A percentile compares a stretch with the other conserved stretches of the same genome.
These are phyloP conservation scores for Callospermophilus lateralis DNA, from an alignment of 2,113 vertebrate species.

Conservation along the genomic window DNA sequence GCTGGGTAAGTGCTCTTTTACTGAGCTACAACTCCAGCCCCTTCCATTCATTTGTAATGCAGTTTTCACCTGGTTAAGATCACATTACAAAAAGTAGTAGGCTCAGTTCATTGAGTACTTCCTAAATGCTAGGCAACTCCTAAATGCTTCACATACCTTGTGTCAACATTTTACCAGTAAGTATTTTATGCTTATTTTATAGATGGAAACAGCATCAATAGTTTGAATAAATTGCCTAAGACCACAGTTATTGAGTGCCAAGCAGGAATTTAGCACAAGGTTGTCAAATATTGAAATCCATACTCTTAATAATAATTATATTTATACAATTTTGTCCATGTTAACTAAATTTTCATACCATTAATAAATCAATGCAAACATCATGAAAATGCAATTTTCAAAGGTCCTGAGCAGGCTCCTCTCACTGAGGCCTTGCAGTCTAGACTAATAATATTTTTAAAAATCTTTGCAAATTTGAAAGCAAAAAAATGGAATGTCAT, in stretches of 20 bases:
- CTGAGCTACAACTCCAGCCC: too few relatives aligned
- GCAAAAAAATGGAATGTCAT: background rate
- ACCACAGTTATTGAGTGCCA: background rate
- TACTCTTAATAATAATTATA: background rate
- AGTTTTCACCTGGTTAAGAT: background rate
- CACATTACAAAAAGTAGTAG: background rate
- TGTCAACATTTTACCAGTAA: background rate
- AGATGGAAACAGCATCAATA: background rate
- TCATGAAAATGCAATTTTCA: background rate
- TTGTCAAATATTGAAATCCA: background rate
- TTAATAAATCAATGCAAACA: constrained; percentile 14
- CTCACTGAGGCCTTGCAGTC: background rate
- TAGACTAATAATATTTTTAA: background rate
- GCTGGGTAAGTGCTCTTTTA: too few relatives aligned
- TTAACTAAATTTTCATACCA: background rate
- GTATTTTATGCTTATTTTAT: background rate
- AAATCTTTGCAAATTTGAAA: background rate
- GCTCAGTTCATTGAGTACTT: background rate
- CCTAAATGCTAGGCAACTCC: background rate
- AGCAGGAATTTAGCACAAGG: background rate
- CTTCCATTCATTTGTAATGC: background rate
- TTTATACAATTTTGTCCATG: background rate
- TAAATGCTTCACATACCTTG: background rate
- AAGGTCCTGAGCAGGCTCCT: background rate
- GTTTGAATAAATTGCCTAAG: background rate